Percentiles rank a stretch among this genome's conserved stretches.
Conservation (phyloP, 2,797 vertebrate genomes). For the Melanotaenia boesemani region DNA sequence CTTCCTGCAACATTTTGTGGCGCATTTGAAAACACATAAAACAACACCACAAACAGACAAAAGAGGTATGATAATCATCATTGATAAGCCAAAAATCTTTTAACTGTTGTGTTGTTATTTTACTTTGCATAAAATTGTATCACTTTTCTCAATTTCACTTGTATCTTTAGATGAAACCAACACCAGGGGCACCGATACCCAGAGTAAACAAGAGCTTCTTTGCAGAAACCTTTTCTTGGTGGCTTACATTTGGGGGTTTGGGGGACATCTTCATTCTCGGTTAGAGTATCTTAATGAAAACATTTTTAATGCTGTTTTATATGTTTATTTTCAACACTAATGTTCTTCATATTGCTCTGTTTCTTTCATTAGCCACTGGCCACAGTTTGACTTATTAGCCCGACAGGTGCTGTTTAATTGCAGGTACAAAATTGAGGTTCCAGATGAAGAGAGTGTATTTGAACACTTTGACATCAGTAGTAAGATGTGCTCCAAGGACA, state of each 20-base stretch:
- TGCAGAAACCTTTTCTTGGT: slow-evolving; percentile 84
- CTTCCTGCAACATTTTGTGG: slow-evolving; percentile 77
- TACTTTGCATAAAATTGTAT: neutral
- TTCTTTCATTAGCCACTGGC: slow-evolving; percentile 81
- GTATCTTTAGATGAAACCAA: slow-evolving; percentile 10
- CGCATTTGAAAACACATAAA: slow-evolving; percentile 53
- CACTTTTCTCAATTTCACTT: slow-evolving; percentile 30
- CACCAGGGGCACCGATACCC: slow-evolving; percentile 9
- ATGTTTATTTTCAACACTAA: neutral
- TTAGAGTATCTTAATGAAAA: slow-evolving; percentile 49
- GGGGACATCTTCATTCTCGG: slow-evolving; percentile 86
- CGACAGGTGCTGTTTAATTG: slow-evolving; percentile 75
- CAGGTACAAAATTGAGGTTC: slow-evolving; percentile 77
- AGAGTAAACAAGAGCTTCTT: slow-evolving; percentile 57
- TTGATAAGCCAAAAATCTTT: neutral
- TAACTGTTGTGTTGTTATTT: neutral
- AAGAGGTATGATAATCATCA: slow-evolving; percentile 49
- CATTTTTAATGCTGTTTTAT: neutral
- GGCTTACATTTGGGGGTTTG: slow-evolving; percentile 90
- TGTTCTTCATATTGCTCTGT: slow-evolving; percentile 13
- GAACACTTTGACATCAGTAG: slow-evolving; percentile 78
- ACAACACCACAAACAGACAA: slow-evolving; percentile 8
- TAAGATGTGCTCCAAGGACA: slow-evolving; percentile 54
- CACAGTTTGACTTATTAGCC: slow-evolving; percentile 82
- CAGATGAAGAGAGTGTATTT: slow-evolving; percentile 80